These are phyloP conservation scores for Palaemon carinicauda DNA, from an alignment of 1,140 invertebrate species.

Conservation along the genomic window DNA sequence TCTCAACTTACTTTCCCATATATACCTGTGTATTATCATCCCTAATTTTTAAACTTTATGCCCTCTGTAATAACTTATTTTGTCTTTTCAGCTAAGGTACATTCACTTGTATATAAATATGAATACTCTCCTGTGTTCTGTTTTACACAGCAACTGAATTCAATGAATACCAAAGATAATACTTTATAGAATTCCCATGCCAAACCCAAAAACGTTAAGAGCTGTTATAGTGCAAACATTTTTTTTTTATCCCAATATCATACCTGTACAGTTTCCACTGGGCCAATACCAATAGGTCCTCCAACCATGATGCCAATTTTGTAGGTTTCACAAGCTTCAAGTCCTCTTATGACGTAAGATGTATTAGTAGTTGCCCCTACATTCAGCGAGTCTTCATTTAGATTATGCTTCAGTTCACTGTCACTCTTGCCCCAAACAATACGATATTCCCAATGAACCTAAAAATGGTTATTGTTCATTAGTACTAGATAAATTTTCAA, in stretches of 20 bases:
- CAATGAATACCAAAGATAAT: no score
- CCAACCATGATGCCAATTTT: slow-evolving; percentile 76
- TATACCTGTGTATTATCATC: no score
- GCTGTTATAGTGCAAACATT: no score
- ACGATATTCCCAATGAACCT: slow-evolving; percentile 44
- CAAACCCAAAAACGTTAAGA: no score
- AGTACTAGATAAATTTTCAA: background rate
- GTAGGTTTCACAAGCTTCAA: slow-evolving; percentile 77
- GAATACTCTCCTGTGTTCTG: no score
- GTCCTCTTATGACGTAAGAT: slow-evolving; percentile 65
- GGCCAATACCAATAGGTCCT: slow-evolving; percentile 73
- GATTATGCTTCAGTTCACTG: slow-evolving; percentile 36
- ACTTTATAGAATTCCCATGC: no score
- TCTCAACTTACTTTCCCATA: no score
- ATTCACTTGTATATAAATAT: no score
- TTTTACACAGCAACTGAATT: no score
- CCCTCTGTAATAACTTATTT: no score
- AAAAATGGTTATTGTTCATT: background rate
- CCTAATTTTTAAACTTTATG: no score
- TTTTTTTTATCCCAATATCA: background rate
- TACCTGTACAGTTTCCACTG: slow-evolving; percentile 65
- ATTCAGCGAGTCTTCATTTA: background rate
- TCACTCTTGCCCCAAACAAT: slow-evolving; percentile 56
- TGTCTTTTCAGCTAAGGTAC: no score
- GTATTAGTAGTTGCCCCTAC: slow-evolving; percentile 68